Percentiles rank a stretch among this genome's conserved stretches.
Conservation (phyloP, 1,140 invertebrate species). For the Lamellibrachia luymesi region DNA sequence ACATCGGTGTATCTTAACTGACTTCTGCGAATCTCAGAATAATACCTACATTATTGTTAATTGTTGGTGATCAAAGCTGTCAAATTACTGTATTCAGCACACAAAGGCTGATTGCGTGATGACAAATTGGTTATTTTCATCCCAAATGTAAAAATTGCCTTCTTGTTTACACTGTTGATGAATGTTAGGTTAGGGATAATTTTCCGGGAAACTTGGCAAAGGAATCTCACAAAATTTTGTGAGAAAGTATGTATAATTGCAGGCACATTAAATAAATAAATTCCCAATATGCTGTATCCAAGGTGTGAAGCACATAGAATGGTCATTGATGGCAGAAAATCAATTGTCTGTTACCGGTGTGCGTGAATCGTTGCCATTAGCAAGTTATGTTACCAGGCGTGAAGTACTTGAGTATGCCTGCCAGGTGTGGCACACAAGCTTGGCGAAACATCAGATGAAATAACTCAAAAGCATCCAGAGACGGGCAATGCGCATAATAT, state of each 20-base stretch:
- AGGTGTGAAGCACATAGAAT: too few species aligned
- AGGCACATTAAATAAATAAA: too few species aligned
- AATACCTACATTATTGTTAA: neutral
- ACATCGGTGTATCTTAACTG: neutral
- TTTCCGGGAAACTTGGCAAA: neutral
- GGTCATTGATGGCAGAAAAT: too few species aligned
- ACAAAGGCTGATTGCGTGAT: neutral
- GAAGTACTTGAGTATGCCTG: too few species aligned
- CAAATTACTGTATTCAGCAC: neutral
- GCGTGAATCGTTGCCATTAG: neutral
- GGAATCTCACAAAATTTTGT: too few species aligned
- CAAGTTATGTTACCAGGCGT: neutral
- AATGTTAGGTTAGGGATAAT: neutral
- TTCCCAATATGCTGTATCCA: too few species aligned
- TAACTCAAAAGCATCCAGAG: too few species aligned
- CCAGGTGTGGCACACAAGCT: too few species aligned
- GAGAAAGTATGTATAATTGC: too few species aligned
- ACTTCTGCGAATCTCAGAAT: neutral
- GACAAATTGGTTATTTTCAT: neutral
- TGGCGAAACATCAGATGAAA: too few species aligned
- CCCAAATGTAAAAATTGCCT: neutral
- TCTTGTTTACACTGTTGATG: neutral
- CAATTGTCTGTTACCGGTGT: too few species aligned
- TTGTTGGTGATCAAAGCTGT: neutral
- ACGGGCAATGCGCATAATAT: too few species aligned